Evolutionary conservation across 2,888 invertebrate genomes (phyloP), one percentile per base, ranked within the genome.

Genomic region (Abscondita cerata): DNA sequence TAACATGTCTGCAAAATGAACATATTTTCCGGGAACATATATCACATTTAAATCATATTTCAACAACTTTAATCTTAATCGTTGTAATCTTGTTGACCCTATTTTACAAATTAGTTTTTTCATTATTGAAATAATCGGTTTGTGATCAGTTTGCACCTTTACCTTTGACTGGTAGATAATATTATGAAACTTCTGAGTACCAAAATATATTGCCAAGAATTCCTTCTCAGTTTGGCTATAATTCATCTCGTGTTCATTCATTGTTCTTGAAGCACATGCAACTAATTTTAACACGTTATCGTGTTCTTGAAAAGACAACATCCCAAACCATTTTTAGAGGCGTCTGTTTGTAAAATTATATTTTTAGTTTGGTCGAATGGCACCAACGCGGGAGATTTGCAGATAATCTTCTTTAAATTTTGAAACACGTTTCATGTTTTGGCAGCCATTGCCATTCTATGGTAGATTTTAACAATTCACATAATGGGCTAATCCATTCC

Each of bases 141-240:
- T 25, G 46, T 70, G 64, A 34, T 70, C 66, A 4, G 64, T 64
- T 52, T 67, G 62, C 25, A 70, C 68, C 47, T 68, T 62, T 12
- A 62, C 64, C 0, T 9, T 50, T 65, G 67, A 31, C 68, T 67
- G 46, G 64, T 67, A 36, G 4, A n/a, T 36, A 12, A 36, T 6
- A 47, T 67, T 20, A 52, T 69, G 50, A 15, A 50, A 66, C 58
- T 67, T 68, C 47, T 67, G 64, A 11, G 56, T 59, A 19, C 65
- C 52, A 54, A 41, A 67, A 44, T 58, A 62, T 18, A 66, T 65
- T 6, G 64, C 16, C 9, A 67, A 41, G 25, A 69, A 36, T 47
- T 68, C 66, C 58, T 66, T 69, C 52, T 68, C 66, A 0, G 69
- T 68, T 40, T 62, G 62, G 25, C 62, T 62, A 34, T 60, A 60